Percentiles rank a stretch among this genome's conserved stretches.
Conservation (phyloP, 2,888 invertebrate genomes). For the Teleiodes luculella region DNA sequence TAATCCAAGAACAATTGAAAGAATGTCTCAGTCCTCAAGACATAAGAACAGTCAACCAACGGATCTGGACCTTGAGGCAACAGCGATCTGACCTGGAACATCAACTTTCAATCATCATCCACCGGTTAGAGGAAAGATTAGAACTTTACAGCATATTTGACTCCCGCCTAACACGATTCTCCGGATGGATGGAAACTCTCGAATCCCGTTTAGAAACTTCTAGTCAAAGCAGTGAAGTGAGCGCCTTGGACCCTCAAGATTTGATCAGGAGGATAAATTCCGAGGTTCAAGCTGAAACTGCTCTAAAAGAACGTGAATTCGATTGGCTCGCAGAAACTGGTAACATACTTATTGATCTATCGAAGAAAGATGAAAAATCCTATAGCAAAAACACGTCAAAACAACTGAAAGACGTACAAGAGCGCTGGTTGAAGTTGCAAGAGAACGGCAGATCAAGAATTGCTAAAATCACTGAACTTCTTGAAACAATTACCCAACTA, state of each 20-base stretch:
- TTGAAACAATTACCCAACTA: conserved; percentile 83
- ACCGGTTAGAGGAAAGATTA: conserved; percentile 85
- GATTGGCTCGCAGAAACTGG: conserved; percentile 87
- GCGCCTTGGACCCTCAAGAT: conserved; percentile 84
- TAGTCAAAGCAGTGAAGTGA: conserved; percentile 66
- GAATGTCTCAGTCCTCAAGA: conserved; percentile 91
- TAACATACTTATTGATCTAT: conserved; percentile 79
- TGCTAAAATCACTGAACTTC: conserved; percentile 84
- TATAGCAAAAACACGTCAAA: conserved; percentile 77
- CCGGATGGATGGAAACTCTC: conserved; percentile 84
- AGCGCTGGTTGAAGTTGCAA: conserved; percentile 83
- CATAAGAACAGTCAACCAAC: conserved; percentile 88
- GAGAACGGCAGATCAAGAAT: conserved; percentile 82
- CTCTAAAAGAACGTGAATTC: conserved; percentile 86
- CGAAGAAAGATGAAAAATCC: conserved; percentile 80
- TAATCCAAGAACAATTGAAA: conserved; percentile 88
- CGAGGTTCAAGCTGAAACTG: conserved; percentile 86
- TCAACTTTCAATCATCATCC: conserved; percentile 84
- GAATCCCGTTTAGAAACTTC: conserved; percentile 82
- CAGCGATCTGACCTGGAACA: conserved; percentile 90
- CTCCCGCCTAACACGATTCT: conserved; percentile 80
- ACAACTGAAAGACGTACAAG: conserved; percentile 78
- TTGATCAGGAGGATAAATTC: conserved; percentile 84
- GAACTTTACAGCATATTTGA: conserved; percentile 86
- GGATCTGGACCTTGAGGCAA: conserved; percentile 87